Evolutionary conservation across 2,113 vertebrate species (phyloP).

Genomic region (Colinus virginianus): DNA sequence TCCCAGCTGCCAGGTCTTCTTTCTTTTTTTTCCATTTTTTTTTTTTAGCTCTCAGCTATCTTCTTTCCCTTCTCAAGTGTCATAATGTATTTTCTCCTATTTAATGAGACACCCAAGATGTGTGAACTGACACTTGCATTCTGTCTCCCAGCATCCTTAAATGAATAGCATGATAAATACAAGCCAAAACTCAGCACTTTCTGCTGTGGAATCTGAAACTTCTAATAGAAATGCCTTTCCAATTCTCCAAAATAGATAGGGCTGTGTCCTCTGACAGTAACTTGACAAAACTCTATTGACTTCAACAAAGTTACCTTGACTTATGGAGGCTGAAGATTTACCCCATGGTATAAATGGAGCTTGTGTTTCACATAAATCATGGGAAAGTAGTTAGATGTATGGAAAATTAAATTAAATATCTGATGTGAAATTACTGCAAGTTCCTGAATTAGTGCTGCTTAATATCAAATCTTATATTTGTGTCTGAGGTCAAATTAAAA

Average conservation of each 20-base stretch:
- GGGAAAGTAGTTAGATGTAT: not conserved
- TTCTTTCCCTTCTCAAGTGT: not conserved
- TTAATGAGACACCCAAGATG: not conserved
- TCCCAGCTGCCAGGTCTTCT: not conserved
- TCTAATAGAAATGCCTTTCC: not conserved
- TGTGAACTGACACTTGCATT: not conserved
- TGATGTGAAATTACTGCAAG: constrained; percentile 18
- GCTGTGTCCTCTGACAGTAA: not conserved
- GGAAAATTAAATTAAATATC: constrained; percentile 46
- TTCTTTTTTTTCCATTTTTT: not conserved
- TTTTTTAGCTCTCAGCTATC: not conserved
- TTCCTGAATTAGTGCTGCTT: constrained; percentile 28
- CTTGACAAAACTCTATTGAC: not conserved
- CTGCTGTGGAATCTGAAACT: not conserved
- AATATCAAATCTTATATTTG: constrained; percentile 28
- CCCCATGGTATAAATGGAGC: not conserved
- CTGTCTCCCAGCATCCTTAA: not conserved
- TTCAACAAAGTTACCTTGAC: constrained; percentile 9
- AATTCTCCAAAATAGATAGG: not conserved
- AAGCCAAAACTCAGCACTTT: not conserved
- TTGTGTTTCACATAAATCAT: constrained; percentile 9
- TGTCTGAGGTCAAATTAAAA: constrained; percentile 23
- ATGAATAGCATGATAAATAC: not conserved
- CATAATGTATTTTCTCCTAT: not conserved
- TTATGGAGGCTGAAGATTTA: not conserved